Evolutionary conservation across 2,113 vertebrate species (phyloP), one percentile per base, ranked within the genome.

Genomic region (Syngnathus scovelli): DNA sequence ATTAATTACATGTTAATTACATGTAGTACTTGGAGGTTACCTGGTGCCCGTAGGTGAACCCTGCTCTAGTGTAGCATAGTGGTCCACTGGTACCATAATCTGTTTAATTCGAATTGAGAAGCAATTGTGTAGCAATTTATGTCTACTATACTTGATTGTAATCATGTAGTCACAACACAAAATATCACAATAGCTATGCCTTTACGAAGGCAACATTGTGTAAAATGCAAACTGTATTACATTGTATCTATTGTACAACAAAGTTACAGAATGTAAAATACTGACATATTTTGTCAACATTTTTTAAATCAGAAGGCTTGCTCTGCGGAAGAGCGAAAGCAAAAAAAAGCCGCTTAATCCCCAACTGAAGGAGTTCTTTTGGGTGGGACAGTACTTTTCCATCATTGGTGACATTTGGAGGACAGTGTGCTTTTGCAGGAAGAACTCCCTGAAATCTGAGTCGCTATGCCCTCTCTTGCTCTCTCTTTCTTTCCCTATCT

Each of bases 361-460:
- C 39, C 62, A 52, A 39, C 48, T 49, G 70, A 71, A 69, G 55
- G 44, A 69, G 68, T 61, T 72, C 61, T 2, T 0, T 39, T 27
- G 59, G 60, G 44, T 44, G 63, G 58, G 79, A 76, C 38, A 2
- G 70, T 84, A 76, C 70, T 76, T 87, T 85, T 84, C 83, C 75
- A 43, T 80, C 74, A 68, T 1, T 0, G 3, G 41, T 82, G 79
- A 82, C 81, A 82, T 71, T 74, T 75, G 70, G 69, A 85, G 83
- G 83, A 74, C 85, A 68, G 73, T 23, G 71, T 68, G 49, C 56
- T 67, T 52, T 69, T 69, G 38, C 8, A 65, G 58, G 61, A 2
- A 62, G n/a, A 44, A 62, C 27, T 0, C 54, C 63, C 66, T 66
- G 77, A 71, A 80, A 76, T 51, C 48, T n/a, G 75, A 69, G 7